phyloP scores from a whole-genome alignment of 2,113 vertebrate genomes.

The Serinus canaria region DNA sequence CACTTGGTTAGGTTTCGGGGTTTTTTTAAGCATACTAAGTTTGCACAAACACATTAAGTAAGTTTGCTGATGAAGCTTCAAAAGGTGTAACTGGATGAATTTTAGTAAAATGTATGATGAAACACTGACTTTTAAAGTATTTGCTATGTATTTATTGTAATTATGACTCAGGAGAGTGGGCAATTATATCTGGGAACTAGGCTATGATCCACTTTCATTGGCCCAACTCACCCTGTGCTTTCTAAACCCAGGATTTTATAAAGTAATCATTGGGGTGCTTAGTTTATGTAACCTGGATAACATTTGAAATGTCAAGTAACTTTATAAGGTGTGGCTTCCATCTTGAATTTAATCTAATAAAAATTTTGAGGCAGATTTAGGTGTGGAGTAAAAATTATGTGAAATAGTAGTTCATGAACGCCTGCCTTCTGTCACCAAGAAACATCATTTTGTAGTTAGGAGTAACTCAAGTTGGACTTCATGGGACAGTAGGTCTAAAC shows the following conservation, averaged over 20 bases:
- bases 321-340: neutral
- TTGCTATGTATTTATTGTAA: neutral
- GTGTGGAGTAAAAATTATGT: neutral
- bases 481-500: neutral
- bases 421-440: neutral
- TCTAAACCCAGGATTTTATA: neutral
- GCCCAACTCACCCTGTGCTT: neutral
- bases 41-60: neutral
- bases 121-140: neutral
- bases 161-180: neutral
- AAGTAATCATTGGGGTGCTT: neutral
- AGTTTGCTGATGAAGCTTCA: neutral
- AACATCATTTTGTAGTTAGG: neutral
- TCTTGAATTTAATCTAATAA: neutral
- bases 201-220: neutral
- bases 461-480: neutral
- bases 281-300: neutral
- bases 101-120: neutral
- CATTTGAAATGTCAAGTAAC: neutral
- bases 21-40: neutral
- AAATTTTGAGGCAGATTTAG: neutral
- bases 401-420: neutral
- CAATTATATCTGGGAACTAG: neutral
- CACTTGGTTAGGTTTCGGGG: neutral
- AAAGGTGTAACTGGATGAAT: neutral